Percentiles rank a stretch among this genome's conserved stretches.
phyloP scores from a whole-genome alignment of 1,140 invertebrate genomes.

The Leucophenga varia region DNA sequence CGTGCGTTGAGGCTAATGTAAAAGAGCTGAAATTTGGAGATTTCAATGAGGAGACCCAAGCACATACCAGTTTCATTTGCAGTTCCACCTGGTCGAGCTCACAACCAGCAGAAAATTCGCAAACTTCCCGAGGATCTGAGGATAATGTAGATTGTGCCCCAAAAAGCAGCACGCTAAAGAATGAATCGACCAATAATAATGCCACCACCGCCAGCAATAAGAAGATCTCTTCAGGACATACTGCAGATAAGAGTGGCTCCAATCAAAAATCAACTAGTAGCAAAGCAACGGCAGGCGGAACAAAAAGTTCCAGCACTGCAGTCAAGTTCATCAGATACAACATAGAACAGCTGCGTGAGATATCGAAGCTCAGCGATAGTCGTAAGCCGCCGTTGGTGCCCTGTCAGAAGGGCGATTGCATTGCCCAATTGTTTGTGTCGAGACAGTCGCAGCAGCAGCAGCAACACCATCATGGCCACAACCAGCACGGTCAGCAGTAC shows the following conservation, averaged over 20 bases:
- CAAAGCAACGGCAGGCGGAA: slow-evolving; percentile 7
- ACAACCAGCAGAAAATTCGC: too few relatives aligned
- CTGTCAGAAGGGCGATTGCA: slow-evolving; percentile 46
- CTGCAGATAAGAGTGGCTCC: background rate
- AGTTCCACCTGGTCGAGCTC: too few relatives aligned
- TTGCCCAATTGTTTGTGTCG: slow-evolving; percentile 43
- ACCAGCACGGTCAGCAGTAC: slow-evolving; percentile 26
- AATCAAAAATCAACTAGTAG: background rate
- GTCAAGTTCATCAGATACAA: too few relatives aligned
- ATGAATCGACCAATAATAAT: too few relatives aligned
- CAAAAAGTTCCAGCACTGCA: background rate
- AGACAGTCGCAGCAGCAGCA: slow-evolving; percentile 15
- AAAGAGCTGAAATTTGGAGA: slow-evolving; percentile 41
- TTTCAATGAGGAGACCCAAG: too few relatives aligned
- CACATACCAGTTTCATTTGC: slow-evolving; percentile 29
- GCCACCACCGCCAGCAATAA: slow-evolving; percentile 14
- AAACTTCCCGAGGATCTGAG: background rate
- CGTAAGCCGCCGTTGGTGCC: slow-evolving; percentile 41
- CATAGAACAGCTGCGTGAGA: slow-evolving; percentile 35
- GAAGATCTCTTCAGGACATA: slow-evolving; percentile 20
- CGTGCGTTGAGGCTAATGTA: slow-evolving; percentile 12
- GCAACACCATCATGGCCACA: slow-evolving; percentile 24
- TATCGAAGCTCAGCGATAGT: slow-evolving; percentile 35
- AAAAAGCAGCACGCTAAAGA: background rate
- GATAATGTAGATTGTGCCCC: slow-evolving; percentile 33